Conservation (phyloP, 2,888 invertebrate genomes). For the Hypomecis atomaria region DNA sequence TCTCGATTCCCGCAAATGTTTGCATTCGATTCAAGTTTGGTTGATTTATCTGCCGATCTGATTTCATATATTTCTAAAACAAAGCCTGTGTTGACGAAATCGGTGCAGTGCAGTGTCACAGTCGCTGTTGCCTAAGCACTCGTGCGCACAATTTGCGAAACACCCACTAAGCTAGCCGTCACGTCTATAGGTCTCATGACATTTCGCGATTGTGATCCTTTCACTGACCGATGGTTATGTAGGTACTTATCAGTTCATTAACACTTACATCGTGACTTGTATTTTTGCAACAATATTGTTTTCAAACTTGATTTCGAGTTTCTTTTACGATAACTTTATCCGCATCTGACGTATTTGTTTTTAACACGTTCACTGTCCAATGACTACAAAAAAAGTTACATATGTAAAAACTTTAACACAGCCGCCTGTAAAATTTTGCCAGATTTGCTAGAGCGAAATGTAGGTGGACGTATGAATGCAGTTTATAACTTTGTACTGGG, state of each 20-base stretch:
- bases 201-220: conserved; percentile 72
- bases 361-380: too few relatives aligned
- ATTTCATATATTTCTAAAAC: conserved; percentile 35
- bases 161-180: conserved; percentile 58
- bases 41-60: conserved; percentile 23
- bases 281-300: neutral
- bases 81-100: conserved; percentile 58
- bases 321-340: too few relatives aligned
- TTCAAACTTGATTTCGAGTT: neutral
- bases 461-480: too few relatives aligned
- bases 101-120: conserved; percentile 53
- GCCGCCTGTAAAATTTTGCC: too few relatives aligned
- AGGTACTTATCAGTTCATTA: conserved; percentile 17
- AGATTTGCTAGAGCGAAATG: too few relatives aligned
- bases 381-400: too few relatives aligned
- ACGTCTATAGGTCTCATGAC: conserved; percentile 68
- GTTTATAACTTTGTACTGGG: too few relatives aligned
- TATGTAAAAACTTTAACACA: too few relatives aligned
- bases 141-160: conserved; percentile 75
- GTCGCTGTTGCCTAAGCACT: conserved; percentile 61
- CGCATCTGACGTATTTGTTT: too few relatives aligned
- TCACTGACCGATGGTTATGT: conserved; percentile 56
- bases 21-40: conserved; percentile 18
- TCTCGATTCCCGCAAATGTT: conserved; percentile 13
- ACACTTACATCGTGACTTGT: neutral